phyloP scores from a whole-genome alignment of 2,888 invertebrate species.

The Hypercompe scribonia region DNA sequence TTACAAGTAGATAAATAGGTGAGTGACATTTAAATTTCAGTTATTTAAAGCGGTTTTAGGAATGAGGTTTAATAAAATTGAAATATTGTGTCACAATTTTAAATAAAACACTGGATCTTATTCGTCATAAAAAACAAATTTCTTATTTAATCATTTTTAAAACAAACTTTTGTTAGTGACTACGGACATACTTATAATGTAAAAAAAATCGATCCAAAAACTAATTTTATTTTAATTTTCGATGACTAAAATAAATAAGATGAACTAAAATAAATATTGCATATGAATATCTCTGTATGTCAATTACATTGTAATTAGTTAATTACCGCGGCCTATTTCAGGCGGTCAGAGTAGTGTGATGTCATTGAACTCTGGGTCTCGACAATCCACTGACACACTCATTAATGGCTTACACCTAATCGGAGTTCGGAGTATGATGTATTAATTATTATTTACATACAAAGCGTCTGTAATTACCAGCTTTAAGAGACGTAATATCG shows the following conservation, averaged over 20 bases:
- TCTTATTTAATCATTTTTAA: no score
- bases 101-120: no score
- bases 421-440: conserved; percentile 43
- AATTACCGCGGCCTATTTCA: conserved; percentile 41
- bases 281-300: conserved; percentile 32
- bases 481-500: conserved; percentile 33
- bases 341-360: neutral
- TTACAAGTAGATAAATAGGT: neutral
- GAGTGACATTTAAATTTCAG: neutral
- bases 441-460: conserved; percentile 47
- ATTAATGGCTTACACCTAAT: conserved; percentile 48
- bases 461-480: conserved; percentile 39
- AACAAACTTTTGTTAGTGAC: no score
- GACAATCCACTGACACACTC: conserved; percentile 45
- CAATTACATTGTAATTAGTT: conserved; percentile 48
- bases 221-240: neutral
- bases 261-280: conserved; percentile 24
- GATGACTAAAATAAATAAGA: no score
- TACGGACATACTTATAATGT: no score
- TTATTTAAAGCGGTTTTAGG: no score
- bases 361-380: conserved; percentile 22
- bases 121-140: no score
- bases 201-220: neutral
- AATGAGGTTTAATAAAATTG: no score
- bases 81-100: no score